Conservation (phyloP, 2,888 invertebrate species). For the Drosophila meridiana region DNA sequence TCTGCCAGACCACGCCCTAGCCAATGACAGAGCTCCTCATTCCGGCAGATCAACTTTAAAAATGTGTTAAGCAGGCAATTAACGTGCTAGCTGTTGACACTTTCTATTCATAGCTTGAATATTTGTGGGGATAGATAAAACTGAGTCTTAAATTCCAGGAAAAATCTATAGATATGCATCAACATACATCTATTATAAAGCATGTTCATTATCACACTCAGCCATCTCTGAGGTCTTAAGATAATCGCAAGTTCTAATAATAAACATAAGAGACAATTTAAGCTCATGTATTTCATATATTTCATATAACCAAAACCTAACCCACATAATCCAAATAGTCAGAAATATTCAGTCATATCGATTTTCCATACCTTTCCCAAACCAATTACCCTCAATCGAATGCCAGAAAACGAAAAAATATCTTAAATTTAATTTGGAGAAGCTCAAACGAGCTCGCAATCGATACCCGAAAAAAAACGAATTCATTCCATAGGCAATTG, state of each 20-base stretch:
- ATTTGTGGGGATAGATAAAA: too few species aligned
- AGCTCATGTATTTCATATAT: neutral
- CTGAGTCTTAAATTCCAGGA: neutral
- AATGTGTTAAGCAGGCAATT: slow-evolving; percentile 10
- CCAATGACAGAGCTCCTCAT: neutral
- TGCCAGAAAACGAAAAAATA: neutral
- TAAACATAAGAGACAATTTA: neutral
- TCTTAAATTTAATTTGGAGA: neutral
- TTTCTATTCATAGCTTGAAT: neutral
- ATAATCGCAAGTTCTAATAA: neutral
- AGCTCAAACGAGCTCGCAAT: neutral
- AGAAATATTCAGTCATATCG: neutral
- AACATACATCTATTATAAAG: neutral
- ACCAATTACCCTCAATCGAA: neutral
- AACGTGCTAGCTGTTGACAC: neutral
- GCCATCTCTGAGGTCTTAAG: too few species aligned
- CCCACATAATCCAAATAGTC: neutral
- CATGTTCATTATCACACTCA: neutral
- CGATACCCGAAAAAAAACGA: neutral
- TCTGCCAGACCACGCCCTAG: neutral
- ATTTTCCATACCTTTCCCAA: neutral
- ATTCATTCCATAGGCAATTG: neutral
- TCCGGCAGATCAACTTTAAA: slow-evolving; percentile 13
- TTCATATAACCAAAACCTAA: neutral
- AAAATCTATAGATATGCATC: neutral